Conservation (phyloP, 1,140 invertebrate genomes). For the Homarus americanus region DNA sequence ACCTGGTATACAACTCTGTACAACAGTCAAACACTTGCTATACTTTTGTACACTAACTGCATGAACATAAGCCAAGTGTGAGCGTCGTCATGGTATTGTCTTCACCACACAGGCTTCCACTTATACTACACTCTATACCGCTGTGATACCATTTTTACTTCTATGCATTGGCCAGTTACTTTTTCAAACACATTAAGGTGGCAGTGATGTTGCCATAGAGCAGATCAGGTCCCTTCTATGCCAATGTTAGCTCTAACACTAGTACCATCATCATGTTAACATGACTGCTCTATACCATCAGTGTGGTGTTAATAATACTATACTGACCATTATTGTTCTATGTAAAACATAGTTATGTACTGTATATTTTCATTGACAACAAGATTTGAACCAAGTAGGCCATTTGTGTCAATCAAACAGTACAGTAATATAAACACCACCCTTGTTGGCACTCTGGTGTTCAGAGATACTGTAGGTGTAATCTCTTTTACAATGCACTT, state of each 20-base stretch:
- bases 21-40: conserved; percentile 15
- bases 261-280: background rate
- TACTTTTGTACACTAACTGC: conserved; percentile 29
- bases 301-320: background rate
- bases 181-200: background rate
- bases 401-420: background rate
- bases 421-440: background rate
- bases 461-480: background rate
- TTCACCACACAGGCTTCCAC: background rate
- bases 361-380: background rate
- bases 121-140: background rate
- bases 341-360: background rate
- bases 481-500: background rate
- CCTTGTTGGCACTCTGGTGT: background rate
- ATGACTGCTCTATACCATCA: background rate
- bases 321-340: background rate
- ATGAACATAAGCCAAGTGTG: conserved; percentile 10
- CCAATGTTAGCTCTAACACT: background rate
- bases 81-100: background rate
- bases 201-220: background rate
- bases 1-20: conserved; percentile 24
- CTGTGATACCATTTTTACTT: background rate
- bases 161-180: background rate
- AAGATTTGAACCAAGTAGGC: background rate
- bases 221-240: background rate